Evolutionary conservation across 1,140 invertebrate species (phyloP).

Genomic region (Lordiphosa collinella): DNA sequence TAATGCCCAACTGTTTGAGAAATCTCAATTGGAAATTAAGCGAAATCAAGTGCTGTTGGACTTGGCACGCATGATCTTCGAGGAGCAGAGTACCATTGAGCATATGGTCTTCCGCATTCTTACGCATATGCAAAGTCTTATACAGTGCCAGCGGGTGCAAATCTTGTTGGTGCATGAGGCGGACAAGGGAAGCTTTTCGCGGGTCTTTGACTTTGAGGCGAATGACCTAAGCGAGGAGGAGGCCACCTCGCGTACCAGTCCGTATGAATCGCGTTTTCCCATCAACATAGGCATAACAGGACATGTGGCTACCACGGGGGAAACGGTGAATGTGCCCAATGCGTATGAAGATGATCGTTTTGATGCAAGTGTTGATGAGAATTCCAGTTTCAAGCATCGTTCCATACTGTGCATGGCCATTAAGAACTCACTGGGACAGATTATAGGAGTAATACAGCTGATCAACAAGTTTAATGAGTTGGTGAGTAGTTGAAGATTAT

Average conservation of each 20-base stretch:
- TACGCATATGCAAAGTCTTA: constrained; percentile 95
- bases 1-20: constrained; percentile 96
- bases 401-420: constrained; percentile 96
- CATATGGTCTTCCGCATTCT: constrained; percentile 96
- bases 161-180: constrained; percentile 93
- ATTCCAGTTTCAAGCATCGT: constrained; percentile 88
- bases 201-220: constrained; percentile 95
- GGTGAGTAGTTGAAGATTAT: constrained; percentile 64
- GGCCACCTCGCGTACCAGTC: constrained; percentile 88
- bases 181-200: constrained; percentile 92
- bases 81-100: constrained; percentile 97
- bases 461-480: constrained; percentile 96
- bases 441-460: constrained; percentile 95
- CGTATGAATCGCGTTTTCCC: constrained; percentile 95
- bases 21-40: constrained; percentile 95
- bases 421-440: constrained; percentile 91
- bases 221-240: constrained; percentile 88
- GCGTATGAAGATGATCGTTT: constrained; percentile 96
- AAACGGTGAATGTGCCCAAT: constrained; percentile 94
- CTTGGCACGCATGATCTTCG: constrained; percentile 96
- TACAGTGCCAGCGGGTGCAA: constrained; percentile 96
- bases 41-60: constrained; percentile 97
- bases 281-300: constrained; percentile 98
- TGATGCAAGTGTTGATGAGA: constrained; percentile 91
- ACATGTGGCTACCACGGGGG: constrained; percentile 96